Base-by-base conservation (phyloP, 2,888 invertebrate species). In the Exephanes ischioxanthus region DNA sequence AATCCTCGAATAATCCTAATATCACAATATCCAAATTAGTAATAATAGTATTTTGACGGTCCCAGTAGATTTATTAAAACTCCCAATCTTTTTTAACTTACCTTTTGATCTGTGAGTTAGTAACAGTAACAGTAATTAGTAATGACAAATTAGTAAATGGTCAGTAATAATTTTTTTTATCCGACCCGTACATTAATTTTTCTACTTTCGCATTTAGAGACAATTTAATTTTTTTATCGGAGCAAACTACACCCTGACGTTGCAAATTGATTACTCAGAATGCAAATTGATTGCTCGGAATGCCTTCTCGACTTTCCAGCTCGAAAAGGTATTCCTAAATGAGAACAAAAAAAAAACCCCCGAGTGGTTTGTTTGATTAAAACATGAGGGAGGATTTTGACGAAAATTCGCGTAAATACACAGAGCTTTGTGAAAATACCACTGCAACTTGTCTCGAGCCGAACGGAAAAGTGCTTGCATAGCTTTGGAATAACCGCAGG, bases 401-500 rank as follows among this genome's bases (percentile, higher is more conserved):
- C 53, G 41, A 41, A 83, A 80, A 75, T 75, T 80, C 45, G 51
- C 22, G 68, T 67, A 79, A 63, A 73, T 70, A 48, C 48, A 48
- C 58, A 16, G 41, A 58, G 6, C 41, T 22, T 26, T 16, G 53
- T 55, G 11, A 53, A 70, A 45, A 70, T 70, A 53, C 26, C 19
- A 16, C 53, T 22, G 37, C 48, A 58, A 48, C 66, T 66, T 33
- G 55, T 80, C 77, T 6, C 41, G 33, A 41, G n/a, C 26, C 7
- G 55, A 63, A 51, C 51, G 30, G 61, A 79, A 71, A 37, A n/a
- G 26, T 68, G 41, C 48, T 66, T 26, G 77, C 51, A 53, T 51
- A 67, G 53, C 82, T 71, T 58, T 45, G 70, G 77, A 80, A 63
- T 76, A 81, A 82, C 81, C 81, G 73, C 86, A 86, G 72, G 77